phyloP scores from a whole-genome alignment of 2,113 vertebrate species.

The Desmodus rotundus region DNA sequence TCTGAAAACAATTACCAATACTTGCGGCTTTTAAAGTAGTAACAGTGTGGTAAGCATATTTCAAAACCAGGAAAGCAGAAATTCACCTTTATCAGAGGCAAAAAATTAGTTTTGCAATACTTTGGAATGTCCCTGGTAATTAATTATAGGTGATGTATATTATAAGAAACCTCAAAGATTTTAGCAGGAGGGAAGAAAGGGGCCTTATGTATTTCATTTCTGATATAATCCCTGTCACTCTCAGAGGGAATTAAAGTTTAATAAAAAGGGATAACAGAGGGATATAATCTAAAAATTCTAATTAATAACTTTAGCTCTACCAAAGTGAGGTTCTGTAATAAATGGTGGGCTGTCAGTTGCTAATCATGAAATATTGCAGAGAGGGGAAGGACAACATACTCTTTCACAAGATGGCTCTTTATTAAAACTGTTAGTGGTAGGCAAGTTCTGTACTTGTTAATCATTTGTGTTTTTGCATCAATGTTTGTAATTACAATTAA shows the following conservation, averaged over 20 bases:
- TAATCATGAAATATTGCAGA: conserved; percentile 61
- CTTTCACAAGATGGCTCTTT: conserved; percentile 32
- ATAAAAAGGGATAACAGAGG: conserved; percentile 59
- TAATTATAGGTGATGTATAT: conserved; percentile 32
- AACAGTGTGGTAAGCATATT: conserved; percentile 33
- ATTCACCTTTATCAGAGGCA: conserved; percentile 48
- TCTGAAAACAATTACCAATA: conserved; percentile 44
- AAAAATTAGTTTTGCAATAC: conserved; percentile 29
- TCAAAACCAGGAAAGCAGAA: conserved; percentile 52
- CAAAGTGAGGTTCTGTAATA: conserved; percentile 53
- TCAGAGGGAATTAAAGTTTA: conserved; percentile 49
- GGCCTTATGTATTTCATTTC: conserved; percentile 36
- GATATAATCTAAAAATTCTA: conserved; percentile 43
- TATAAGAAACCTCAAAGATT: conserved; percentile 26
- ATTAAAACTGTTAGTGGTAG: conserved; percentile 42
- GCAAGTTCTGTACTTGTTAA: conserved; percentile 57
- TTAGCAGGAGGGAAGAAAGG: neutral
- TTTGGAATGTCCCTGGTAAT: conserved; percentile 2
- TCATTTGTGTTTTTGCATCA: conserved; percentile 61
- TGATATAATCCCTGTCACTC: conserved; percentile 43
- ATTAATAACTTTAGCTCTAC: conserved; percentile 50
- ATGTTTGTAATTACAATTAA: conserved; percentile 68
- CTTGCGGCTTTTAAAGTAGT: conserved; percentile 55
- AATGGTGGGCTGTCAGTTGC: conserved; percentile 52
- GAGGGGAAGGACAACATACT: neutral